Percentiles rank a stretch among this genome's conserved stretches.
These are phyloP conservation scores for Dicyrtomina minuta DNA, from an alignment of 2,888 invertebrate species.

Conservation along the genomic window DNA sequence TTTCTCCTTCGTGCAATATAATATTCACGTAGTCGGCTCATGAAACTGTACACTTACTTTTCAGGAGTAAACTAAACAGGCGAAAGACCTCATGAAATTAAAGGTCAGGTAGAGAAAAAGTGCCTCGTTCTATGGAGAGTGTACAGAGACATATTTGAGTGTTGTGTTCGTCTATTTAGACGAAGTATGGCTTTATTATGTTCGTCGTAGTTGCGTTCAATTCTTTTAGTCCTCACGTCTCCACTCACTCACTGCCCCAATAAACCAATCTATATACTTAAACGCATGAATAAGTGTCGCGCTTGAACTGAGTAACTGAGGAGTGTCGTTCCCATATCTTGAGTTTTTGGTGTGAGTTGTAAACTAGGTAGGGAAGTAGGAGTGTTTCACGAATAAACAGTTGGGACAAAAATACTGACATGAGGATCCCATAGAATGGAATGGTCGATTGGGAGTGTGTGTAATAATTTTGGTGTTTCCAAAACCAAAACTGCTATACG, in stretches of 20 bases:
- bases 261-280: not conserved
- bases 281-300: not conserved
- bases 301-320: conserved; percentile 1
- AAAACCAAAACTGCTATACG: not conserved
- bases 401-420: conserved; percentile 3
- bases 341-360: not conserved
- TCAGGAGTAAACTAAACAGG: not conserved
- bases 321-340: not conserved
- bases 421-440: no score
- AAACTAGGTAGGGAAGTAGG: conserved; percentile 1
- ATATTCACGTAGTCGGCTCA: not conserved
- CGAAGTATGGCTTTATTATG: no score
- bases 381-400: conserved; percentile 12
- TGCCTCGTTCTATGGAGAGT: not conserved
- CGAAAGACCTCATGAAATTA: conserved; percentile 32
- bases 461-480: no score
- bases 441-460: not conserved
- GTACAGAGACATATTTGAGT: not conserved
- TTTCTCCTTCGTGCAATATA: not conserved
- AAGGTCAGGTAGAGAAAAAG: conserved; percentile 30
- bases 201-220: no score
- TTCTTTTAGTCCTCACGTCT: not conserved
- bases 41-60: conserved; percentile 12
- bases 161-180: not conserved
- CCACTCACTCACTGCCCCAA: conserved; percentile 1